Conservation (phyloP, 2,113 vertebrate species). For the Psilopogon haemacephalus region DNA sequence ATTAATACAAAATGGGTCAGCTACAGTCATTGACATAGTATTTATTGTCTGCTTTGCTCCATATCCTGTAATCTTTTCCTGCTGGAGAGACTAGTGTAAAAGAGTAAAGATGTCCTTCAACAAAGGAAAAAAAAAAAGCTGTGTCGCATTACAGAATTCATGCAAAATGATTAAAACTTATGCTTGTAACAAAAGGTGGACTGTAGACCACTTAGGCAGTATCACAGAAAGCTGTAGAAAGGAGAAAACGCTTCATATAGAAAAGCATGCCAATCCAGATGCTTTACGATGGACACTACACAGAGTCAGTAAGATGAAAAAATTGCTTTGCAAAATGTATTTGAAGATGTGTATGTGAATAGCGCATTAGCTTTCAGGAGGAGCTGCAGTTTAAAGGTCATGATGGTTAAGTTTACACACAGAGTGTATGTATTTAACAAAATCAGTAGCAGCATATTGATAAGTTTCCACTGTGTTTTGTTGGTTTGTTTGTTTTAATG, state of each 20-base stretch:
- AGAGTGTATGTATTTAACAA: neutral
- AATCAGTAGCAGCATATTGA: neutral
- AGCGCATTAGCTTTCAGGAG: rapidly evolving
- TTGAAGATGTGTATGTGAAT: neutral
- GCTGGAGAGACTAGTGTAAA: neutral
- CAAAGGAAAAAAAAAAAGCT: constrained; percentile 2
- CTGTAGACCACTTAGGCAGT: neutral
- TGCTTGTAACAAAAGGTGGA: neutral
- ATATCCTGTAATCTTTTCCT: neutral
- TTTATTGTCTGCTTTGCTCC: neutral
- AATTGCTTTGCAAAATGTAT: constrained; percentile 10
- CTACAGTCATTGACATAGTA: neutral
- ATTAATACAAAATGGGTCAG: neutral
- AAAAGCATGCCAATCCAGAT: neutral
- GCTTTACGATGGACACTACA: neutral
- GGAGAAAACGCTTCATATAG: neutral
- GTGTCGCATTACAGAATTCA: neutral
- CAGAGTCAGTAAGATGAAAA: constrained; percentile 4
- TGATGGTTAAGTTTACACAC: neutral
- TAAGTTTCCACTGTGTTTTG: neutral
- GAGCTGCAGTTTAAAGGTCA: neutral
- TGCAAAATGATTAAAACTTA: neutral
- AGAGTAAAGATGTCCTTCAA: neutral
- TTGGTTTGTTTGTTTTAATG: too few species aligned
- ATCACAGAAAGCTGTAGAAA: neutral